Percentiles rank a stretch among this genome's conserved stretches.
These are phyloP conservation scores for Erebia palarica DNA, from an alignment of 2,888 invertebrate species.

Conservation along the genomic window DNA sequence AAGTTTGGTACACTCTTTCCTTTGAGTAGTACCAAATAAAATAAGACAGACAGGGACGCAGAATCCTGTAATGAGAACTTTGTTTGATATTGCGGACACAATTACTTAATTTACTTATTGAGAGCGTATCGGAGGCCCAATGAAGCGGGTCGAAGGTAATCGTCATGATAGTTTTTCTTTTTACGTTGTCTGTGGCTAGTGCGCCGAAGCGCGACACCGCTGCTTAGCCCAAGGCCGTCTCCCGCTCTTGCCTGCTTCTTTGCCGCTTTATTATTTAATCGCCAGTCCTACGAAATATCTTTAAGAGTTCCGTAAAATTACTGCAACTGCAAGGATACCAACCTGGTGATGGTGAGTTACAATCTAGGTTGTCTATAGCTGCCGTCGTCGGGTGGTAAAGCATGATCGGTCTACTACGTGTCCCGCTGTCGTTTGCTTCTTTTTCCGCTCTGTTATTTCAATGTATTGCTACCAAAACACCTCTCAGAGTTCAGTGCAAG, in stretches of 20 bases:
- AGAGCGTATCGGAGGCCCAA: conserved; percentile 44
- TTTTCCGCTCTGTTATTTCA: conserved; percentile 54
- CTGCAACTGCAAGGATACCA: no score
- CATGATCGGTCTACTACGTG: conserved; percentile 58
- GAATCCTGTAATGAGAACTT: not conserved
- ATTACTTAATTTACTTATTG: conserved; percentile 24
- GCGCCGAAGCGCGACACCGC: conserved; percentile 65
- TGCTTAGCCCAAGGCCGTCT: conserved; percentile 60
- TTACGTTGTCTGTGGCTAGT: conserved; percentile 53
- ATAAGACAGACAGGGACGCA: no score
- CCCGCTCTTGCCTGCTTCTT: conserved; percentile 54
- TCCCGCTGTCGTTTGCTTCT: conserved; percentile 54
- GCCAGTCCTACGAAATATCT: conserved; percentile 61
- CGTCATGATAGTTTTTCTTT: conserved; percentile 63
- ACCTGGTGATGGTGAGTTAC: no score
- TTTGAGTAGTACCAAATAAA: no score
- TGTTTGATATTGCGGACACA: not conserved
- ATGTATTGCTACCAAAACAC: conserved; percentile 53
- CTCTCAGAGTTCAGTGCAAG: conserved; percentile 23
- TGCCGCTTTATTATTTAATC: conserved; percentile 59
- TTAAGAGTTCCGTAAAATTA: conserved; percentile 49
- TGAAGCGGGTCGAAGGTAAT: conserved; percentile 61
- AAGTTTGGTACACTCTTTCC: no score
- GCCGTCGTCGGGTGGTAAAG: conserved; percentile 42
- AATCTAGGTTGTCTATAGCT: no score